A percentile compares a stretch with the other conserved stretches of the same genome.
Conservation (phyloP, 2,888 invertebrate species). For the Lacanobia wlatinum region DNA sequence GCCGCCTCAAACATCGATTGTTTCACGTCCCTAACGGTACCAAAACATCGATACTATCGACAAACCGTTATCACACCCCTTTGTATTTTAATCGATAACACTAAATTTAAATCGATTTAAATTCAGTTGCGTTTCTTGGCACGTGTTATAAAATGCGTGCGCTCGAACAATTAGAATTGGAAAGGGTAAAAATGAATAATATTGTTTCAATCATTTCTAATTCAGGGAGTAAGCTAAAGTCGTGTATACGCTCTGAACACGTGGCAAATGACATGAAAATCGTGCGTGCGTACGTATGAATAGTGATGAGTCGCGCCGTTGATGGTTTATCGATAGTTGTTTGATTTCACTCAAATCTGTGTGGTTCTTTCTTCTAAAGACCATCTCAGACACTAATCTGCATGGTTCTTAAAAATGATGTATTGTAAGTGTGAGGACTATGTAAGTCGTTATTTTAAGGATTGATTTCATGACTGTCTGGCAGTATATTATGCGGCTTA, state of each 20-base stretch:
- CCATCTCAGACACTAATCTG: no score
- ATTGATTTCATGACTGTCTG: no score
- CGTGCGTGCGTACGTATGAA: slow-evolving; percentile 82
- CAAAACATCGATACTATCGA: slow-evolving; percentile 72
- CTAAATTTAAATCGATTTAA: slow-evolving; percentile 83
- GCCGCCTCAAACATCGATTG: slow-evolving; percentile 49
- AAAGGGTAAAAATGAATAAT: slow-evolving; percentile 87
- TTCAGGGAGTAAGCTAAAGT: slow-evolving; percentile 85
- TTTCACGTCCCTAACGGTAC: slow-evolving; percentile 65
- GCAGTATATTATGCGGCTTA: no score
- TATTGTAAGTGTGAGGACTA: no score
- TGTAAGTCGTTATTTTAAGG: no score
- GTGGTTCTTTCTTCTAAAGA: no score
- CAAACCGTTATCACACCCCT: slow-evolving; percentile 76
- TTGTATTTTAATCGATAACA: slow-evolving; percentile 80
- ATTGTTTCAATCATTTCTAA: slow-evolving; percentile 84
- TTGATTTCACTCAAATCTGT: no score
- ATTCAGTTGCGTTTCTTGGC: slow-evolving; percentile 76
- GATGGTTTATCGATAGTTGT: slow-evolving; percentile 60
- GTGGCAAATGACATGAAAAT: slow-evolving; percentile 89
- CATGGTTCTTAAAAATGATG: no score
- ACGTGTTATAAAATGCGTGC: slow-evolving; percentile 81
- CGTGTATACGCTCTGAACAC: slow-evolving; percentile 87
- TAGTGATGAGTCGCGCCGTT: slow-evolving; percentile 68
- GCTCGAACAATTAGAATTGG: slow-evolving; percentile 84